A percentile compares a stretch with the other conserved stretches of the same genome.
Evolutionary conservation across 2,888 invertebrate genomes (phyloP).

Genomic region (Zaprionus bogoriensis): DNA sequence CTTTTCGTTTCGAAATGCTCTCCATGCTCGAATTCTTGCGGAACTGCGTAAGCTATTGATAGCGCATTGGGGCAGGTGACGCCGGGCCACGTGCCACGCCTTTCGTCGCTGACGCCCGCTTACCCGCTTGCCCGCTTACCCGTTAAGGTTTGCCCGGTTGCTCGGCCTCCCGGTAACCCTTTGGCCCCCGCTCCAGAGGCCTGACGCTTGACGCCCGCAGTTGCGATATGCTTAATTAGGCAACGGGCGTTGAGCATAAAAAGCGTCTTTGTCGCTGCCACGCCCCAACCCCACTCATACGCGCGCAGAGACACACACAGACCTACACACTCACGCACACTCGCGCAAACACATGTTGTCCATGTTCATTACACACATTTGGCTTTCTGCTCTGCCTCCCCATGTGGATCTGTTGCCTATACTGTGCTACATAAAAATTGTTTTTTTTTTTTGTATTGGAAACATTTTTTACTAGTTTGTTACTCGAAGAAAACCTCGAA

Average conservation of each 20-base stretch:
- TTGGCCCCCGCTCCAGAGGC: no score
- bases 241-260: slow-evolving; percentile 71
- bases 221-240: slow-evolving; percentile 74
- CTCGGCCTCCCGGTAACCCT: background rate
- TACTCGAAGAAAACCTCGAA: no score
- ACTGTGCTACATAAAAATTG: slow-evolving; percentile 57
- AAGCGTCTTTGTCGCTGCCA: slow-evolving; percentile 75
- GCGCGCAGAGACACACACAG: slow-evolving; percentile 6
- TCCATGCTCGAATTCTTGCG: background rate
- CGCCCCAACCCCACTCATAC: slow-evolving; percentile 25
- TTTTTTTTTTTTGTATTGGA: no score
- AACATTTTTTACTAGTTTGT: no score
- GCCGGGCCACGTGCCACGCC: background rate
- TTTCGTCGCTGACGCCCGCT: no score
- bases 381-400: slow-evolving; percentile 48
- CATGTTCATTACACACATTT: slow-evolving; percentile 72
- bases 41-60: slow-evolving; percentile 3
- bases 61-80: slow-evolving; percentile 11
- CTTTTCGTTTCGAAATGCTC: background rate
- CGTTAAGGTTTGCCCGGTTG: background rate
- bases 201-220: slow-evolving; percentile 37
- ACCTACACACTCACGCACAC: slow-evolving; percentile 1
- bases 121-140: background rate
- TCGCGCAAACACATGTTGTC: slow-evolving; percentile 61
- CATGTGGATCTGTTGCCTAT: slow-evolving; percentile 55